phyloP scores from a whole-genome alignment of 2,888 invertebrate genomes.

The Mayetiola destructor region DNA sequence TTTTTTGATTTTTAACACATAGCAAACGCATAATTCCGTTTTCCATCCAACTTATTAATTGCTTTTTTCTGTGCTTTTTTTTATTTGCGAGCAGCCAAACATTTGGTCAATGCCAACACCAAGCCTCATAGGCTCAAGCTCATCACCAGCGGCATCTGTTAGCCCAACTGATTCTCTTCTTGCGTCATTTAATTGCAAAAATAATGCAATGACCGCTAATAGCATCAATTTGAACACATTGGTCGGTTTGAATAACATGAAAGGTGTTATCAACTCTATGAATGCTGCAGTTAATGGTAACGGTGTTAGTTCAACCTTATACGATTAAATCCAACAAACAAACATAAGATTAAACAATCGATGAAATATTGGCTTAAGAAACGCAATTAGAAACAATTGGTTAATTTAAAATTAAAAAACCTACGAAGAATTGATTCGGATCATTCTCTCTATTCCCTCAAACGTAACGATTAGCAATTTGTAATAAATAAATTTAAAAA shows the following conservation, averaged over 20 bases:
- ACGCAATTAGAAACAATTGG: too few relatives aligned
- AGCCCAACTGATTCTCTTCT: slow-evolving; percentile 50
- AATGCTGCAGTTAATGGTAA: slow-evolving; percentile 16
- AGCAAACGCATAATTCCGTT: neutral
- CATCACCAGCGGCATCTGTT: slow-evolving; percentile 41
- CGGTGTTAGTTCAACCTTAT: neutral
- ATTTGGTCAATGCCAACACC: slow-evolving; percentile 60
- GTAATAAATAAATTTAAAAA: too few relatives aligned
- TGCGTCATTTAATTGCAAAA: slow-evolving; percentile 23
- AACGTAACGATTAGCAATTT: too few relatives aligned
- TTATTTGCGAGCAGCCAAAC: slow-evolving; percentile 29
- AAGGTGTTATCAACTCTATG: slow-evolving; percentile 9
- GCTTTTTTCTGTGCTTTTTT: neutral
- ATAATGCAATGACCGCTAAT: slow-evolving; percentile 16
- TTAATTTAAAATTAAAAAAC: too few relatives aligned
- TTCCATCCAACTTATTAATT: neutral
- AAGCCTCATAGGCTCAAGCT: slow-evolving; percentile 50
- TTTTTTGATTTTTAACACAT: neutral
- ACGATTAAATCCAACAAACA: neutral
- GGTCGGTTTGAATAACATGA: slow-evolving; percentile 18
- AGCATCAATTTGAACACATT: slow-evolving; percentile 17
- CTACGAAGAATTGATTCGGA: too few relatives aligned
- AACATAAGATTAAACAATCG: too few relatives aligned
- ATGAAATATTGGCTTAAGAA: too few relatives aligned
- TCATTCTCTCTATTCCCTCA: too few relatives aligned